Conservation (phyloP, 2,113 vertebrate species). For the Paedocypris sp. region DNA sequence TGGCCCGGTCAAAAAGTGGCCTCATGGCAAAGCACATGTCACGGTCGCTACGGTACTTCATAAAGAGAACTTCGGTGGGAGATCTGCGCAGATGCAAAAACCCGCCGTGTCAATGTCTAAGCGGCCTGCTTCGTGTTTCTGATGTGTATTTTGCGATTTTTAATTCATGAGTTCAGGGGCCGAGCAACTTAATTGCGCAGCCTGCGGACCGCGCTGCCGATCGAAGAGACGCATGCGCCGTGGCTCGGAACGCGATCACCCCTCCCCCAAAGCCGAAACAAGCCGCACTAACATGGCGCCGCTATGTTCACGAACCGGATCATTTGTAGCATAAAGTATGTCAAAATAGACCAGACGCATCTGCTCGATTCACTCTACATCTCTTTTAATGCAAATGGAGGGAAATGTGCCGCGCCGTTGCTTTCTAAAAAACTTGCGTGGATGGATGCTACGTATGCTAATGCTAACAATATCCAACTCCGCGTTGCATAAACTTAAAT, state of each 20-base stretch:
- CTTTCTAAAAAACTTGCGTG: neutral
- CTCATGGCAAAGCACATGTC: conserved; percentile 25
- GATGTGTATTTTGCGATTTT: neutral
- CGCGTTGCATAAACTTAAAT: neutral
- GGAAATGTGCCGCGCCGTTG: neutral
- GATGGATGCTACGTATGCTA: neutral
- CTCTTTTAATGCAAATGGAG: too few species aligned
- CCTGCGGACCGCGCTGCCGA: conserved; percentile 67
- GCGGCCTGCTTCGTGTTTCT: neutral
- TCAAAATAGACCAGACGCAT: neutral
- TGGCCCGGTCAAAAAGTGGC: neutral
- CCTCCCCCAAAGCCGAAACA: conserved; percentile 55
- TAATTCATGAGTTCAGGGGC: neutral
- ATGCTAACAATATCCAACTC: neutral
- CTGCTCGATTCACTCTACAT: too few species aligned
- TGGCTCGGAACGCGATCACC: conserved; percentile 52
- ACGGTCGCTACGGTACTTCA: neutral
- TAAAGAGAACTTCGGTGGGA: neutral
- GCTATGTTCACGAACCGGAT: conserved; percentile 58
- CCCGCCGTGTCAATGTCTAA: too few species aligned
- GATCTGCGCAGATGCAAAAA: too few species aligned
- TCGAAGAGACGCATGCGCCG: conserved; percentile 64
- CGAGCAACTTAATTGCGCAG: conserved; percentile 53
- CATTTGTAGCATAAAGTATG: conserved; percentile 29
- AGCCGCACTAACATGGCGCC: conserved; percentile 81